Percentiles rank a stretch among this genome's conserved stretches.
Evolutionary conservation across 2,113 vertebrate species (phyloP).

Genomic region (Peromyscus californicus): DNA sequence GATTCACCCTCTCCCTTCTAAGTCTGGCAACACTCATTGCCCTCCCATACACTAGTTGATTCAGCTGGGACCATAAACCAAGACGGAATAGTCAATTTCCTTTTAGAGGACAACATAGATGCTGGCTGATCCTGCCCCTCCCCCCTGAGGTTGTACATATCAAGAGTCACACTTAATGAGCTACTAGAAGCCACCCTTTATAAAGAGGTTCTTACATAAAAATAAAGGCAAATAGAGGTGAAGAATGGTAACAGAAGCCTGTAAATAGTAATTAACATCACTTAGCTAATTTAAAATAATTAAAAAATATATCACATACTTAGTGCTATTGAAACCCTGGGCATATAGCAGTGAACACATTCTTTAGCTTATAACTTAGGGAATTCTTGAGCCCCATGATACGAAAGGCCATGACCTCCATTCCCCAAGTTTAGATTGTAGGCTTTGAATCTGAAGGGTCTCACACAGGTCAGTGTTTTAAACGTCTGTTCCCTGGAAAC

Average conservation of each 20-base stretch:
- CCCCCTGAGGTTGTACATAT: not conserved
- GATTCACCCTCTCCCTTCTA: not conserved
- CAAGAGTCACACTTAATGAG: not conserved
- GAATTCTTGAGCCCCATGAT: not conserved
- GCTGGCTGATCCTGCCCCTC: too few relatives aligned
- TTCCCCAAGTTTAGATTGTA: not conserved
- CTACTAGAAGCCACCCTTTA: not conserved
- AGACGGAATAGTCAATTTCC: not conserved
- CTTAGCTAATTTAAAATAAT: constrained; percentile 38
- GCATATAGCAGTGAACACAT: not conserved
- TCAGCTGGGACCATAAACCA: not conserved
- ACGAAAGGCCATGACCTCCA: not conserved
- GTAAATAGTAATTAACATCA: not conserved
- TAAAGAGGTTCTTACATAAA: not conserved
- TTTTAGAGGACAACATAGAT: not conserved
- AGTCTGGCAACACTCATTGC: not conserved
- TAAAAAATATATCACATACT: not conserved
- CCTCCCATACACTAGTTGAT: not conserved
- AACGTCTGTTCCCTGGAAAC: not conserved
- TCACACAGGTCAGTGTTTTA: not conserved
- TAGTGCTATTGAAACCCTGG: constrained; percentile 1
- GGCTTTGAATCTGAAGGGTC: not conserved
- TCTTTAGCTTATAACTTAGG: not conserved
- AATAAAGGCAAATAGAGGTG: not conserved
- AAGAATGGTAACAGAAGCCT: not conserved